Percentiles rank a stretch among this genome's conserved stretches.
Evolutionary conservation across 2,797 vertebrate species (phyloP).

Genomic region (Enteromius thamalakanensis): DNA sequence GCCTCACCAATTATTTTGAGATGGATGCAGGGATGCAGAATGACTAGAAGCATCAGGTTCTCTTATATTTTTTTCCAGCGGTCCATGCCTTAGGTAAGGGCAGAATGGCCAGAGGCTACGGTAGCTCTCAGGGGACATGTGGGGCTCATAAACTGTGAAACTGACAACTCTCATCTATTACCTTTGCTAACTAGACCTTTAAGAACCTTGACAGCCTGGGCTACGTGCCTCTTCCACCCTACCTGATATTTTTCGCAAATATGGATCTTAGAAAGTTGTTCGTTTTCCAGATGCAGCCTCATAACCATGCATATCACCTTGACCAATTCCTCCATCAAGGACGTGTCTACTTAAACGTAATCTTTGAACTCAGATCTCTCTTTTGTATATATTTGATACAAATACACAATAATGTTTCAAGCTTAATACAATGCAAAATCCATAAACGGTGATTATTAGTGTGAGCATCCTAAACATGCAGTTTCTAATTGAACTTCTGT

Average conservation of each 20-base stretch:
- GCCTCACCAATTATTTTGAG: conserved; percentile 99
- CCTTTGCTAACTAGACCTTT: conserved; percentile 99
- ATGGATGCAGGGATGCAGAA: conserved; percentile 99
- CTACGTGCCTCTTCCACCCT: conserved; percentile 75
- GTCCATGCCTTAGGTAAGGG: conserved; percentile 99
- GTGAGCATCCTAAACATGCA: neutral
- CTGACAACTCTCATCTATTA: conserved; percentile 99
- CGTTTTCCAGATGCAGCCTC: conserved; percentile 65
- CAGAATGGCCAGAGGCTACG: conserved; percentile 99
- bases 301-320: conserved; percentile 43
- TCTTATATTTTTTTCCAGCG: conserved; percentile 75
- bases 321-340: conserved; percentile 72
- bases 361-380: conserved; percentile 8
- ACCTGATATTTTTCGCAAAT: conserved; percentile 82
- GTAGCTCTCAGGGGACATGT: conserved; percentile 91
- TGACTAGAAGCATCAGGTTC: conserved; percentile 98
- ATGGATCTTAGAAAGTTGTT: conserved; percentile 79
- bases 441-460: neutral
- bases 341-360: conserved; percentile 59
- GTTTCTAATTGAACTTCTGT: conserved; percentile 41
- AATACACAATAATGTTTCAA: neutral
- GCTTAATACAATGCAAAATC: neutral
- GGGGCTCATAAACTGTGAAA: conserved; percentile 97
- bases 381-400: neutral
- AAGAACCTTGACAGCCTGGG: conserved; percentile 94